Evolutionary conservation across 2,797 vertebrate species (phyloP), one percentile per base, ranked within the genome.

Genomic region (Dendrocincla tyrannina): DNA sequence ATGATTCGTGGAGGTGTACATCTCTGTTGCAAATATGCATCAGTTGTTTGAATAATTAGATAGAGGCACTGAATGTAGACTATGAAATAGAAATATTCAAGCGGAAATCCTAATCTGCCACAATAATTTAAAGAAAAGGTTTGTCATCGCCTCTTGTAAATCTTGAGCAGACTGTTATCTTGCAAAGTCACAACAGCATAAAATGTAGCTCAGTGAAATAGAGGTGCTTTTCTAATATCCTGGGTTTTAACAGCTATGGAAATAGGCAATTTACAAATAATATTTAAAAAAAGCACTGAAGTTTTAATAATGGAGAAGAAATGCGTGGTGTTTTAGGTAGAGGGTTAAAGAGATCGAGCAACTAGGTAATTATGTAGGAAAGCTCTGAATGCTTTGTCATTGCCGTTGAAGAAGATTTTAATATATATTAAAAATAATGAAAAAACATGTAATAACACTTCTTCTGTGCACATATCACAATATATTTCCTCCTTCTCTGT

Each of bases 41-140:
- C 92, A 76, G 37, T 91, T 92, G 47, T 89, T 82, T 76, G 88
- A 95, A 39, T 95, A 95, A 96, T 97, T 95, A 97, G 81, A 79
- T 88, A 89, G 91, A 94, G 41, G 68, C 68, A 70, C 69, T 59
- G 70, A 86, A 95, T 35, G 32, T 53, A 91, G 84, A 50, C 74
- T 91, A 68, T 33, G 87, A 89, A 96, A 90, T 64, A 78, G 78
- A 95, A 96, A 95, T 88, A 80, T 85, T 96, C 73, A 94, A 92
- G 96, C 13, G 7, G 94, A 96, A 97, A 95, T 96, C 59, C 72
- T 92, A 91, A 95, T 95, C 92, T 94, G 91, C 89, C 28, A 72
- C 63, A 77, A 56, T 77, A 89, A 96, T 93, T 95, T 95, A 82
- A 92, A 89, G 95, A 95, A 89, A 90, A 76, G 28, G 53, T 69